These are phyloP conservation scores for Scalopus aquaticus DNA, from an alignment of 2,113 vertebrate genomes.

Conservation along the genomic window DNA sequence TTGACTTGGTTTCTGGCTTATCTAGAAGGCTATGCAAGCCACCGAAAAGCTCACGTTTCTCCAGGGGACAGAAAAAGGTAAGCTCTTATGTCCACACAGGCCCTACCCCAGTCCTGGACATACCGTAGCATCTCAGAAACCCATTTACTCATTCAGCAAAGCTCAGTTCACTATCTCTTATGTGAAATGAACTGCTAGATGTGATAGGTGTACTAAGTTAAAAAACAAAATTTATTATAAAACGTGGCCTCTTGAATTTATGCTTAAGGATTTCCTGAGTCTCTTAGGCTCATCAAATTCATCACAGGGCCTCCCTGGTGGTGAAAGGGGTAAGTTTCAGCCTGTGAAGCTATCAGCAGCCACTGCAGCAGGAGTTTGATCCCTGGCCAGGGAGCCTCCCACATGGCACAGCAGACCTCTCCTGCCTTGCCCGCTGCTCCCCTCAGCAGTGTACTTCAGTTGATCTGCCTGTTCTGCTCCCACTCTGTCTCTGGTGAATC, in stretches of 20 bases:
- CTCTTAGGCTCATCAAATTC: background rate
- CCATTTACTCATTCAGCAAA: background rate
- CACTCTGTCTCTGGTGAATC: too few relatives aligned
- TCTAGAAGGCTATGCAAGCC: background rate
- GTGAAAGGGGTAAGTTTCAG: too few relatives aligned
- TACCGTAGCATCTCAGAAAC: background rate
- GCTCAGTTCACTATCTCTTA: background rate
- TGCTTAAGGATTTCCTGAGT: background rate
- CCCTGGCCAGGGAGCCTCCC: too few relatives aligned
- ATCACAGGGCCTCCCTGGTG: too few relatives aligned
- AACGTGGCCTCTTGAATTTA: background rate
- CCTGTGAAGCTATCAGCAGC: too few relatives aligned
- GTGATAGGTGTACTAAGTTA: background rate
- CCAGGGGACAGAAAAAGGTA: background rate
- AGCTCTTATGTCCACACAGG: background rate
- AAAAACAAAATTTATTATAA: background rate
- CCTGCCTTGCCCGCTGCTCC: too few relatives aligned
- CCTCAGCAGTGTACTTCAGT: too few relatives aligned
- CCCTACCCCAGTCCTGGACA: background rate
- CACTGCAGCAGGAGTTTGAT: too few relatives aligned
- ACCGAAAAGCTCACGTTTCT: background rate
- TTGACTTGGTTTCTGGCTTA: background rate
- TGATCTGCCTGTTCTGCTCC: too few relatives aligned
- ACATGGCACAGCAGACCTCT: too few relatives aligned
- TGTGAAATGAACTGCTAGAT: background rate